Evolutionary conservation across 30 jellyfish, hydroid and myxozoan species (phyloP).

Genomic region (Cassiopea xamachana): DNA sequence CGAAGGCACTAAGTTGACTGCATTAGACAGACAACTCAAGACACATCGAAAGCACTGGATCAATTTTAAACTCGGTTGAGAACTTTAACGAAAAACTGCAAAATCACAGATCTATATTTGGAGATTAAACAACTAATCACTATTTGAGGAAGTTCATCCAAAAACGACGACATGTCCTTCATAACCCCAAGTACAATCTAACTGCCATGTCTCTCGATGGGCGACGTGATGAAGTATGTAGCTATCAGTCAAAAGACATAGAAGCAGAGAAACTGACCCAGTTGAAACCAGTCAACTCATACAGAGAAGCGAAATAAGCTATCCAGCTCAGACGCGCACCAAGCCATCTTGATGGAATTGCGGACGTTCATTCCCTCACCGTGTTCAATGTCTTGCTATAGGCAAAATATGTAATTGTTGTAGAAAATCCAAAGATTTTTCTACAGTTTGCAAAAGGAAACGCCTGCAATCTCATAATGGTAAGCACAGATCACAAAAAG

Average conservation of each 20-base stretch:
- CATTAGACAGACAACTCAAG: slow-evolving; percentile 41
- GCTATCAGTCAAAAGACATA: slow-evolving; percentile 11
- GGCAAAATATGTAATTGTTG: slow-evolving; percentile 34
- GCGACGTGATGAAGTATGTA: slow-evolving; percentile 43
- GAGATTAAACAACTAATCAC: slow-evolving; percentile 46
- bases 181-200: slow-evolving; percentile 13
- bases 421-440: slow-evolving; percentile 17
- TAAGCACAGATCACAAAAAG: background rate
- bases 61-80: slow-evolving; percentile 33
- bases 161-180: slow-evolving; percentile 18
- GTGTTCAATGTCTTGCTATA: slow-evolving; percentile 17
- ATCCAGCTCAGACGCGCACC: background rate
- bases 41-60: slow-evolving; percentile 29
- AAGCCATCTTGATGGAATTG: slow-evolving; percentile 8
- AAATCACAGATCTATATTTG: slow-evolving; percentile 12
- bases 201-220: slow-evolving; percentile 38
- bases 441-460: slow-evolving; percentile 28
- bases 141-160: slow-evolving; percentile 40
- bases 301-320: background rate
- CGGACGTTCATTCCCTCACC: slow-evolving; percentile 21
- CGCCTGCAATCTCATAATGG: background rate
- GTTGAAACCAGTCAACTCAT: background rate
- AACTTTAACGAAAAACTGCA: slow-evolving; percentile 13
- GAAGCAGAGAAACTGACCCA: slow-evolving; percentile 2
- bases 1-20: slow-evolving; percentile 34